phyloP scores from a whole-genome alignment of 1,140 invertebrate species.

The Scaptodrosophila lebanonensis region DNA sequence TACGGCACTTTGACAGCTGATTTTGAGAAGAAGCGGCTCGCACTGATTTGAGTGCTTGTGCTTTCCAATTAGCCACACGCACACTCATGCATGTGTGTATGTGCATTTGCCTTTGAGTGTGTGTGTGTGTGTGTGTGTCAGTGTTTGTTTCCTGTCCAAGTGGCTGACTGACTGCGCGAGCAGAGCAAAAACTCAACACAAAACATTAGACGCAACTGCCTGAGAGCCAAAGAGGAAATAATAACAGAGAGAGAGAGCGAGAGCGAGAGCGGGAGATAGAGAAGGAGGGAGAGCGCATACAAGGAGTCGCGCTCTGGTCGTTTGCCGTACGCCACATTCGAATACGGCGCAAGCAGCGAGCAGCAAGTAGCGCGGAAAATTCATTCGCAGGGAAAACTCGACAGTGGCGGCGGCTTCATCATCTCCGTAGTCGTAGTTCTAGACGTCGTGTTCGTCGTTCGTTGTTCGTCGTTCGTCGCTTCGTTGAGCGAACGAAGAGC shows the following conservation, averaged over 20 bases:
- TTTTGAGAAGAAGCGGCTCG: constrained; percentile 36
- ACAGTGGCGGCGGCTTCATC: not conserved
- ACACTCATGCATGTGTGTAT: constrained; percentile 18
- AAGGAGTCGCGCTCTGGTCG: too few relatives aligned
- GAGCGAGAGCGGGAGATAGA: constrained; percentile 1
- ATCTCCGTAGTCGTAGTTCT: too few relatives aligned
- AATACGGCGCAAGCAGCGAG: too few relatives aligned
- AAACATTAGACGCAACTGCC: too few relatives aligned
- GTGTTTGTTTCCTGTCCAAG: too few relatives aligned
- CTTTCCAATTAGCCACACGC: constrained; percentile 51
- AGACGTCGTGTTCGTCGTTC: too few relatives aligned
- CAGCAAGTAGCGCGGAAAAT: constrained; percentile 5
- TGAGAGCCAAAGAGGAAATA: too few relatives aligned
- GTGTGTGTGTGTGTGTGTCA: constrained; percentile 1
- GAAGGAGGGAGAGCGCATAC: constrained; percentile 7
- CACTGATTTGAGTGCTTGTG: constrained; percentile 68
- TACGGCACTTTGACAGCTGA: constrained; percentile 28
- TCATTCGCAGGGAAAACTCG: constrained; percentile 15
- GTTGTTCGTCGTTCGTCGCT: too few relatives aligned
- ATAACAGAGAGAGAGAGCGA: constrained; percentile 10
- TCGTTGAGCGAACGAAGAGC: constrained; percentile 6
- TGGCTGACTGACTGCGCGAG: too few relatives aligned
- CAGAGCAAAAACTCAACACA: constrained; percentile 20
- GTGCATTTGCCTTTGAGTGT: constrained; percentile 5
- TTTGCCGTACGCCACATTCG: too few relatives aligned